phyloP scores from a whole-genome alignment of 2,888 invertebrate species.

The Crematogaster levior region DNA sequence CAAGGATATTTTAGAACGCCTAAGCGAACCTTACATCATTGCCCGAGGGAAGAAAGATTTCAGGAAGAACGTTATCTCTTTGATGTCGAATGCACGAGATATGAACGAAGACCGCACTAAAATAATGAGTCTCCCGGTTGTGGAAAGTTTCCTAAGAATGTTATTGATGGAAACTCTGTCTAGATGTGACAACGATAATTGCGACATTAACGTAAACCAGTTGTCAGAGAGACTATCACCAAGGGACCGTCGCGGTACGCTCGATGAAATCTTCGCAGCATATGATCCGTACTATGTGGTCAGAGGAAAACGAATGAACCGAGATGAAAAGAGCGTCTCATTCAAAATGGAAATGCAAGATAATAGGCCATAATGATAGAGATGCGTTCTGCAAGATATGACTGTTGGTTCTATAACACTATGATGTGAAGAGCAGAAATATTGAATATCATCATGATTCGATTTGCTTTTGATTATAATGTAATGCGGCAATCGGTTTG shows the following conservation, averaged over 20 bases:
- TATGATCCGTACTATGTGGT: slow-evolving; percentile 74
- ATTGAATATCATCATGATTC: background rate
- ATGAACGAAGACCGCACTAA: background rate
- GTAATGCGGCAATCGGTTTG: background rate
- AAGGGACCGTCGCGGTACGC: slow-evolving; percentile 65
- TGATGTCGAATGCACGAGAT: background rate
- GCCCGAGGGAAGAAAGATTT: slow-evolving; percentile 72
- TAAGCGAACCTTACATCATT: slow-evolving; percentile 74
- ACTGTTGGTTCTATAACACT: background rate
- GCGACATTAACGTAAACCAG: background rate
- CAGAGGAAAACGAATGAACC: slow-evolving; percentile 63
- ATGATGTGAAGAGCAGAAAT: background rate
- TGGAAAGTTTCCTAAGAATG: background rate
- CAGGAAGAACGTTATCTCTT: background rate
- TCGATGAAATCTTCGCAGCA: slow-evolving; percentile 70
- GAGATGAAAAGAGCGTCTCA: background rate
- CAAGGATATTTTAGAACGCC: slow-evolving; percentile 70
- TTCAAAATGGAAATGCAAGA: background rate
- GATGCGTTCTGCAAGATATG: background rate
- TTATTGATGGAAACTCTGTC: slow-evolving; percentile 8
- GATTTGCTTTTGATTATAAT: background rate
- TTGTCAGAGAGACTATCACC: background rate
- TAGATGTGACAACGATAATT: background rate
- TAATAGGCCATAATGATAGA: background rate
- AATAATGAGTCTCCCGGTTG: background rate